These are phyloP conservation scores for Spicauda simplicius DNA, from an alignment of 2,888 invertebrate genomes.

Conservation along the genomic window DNA sequence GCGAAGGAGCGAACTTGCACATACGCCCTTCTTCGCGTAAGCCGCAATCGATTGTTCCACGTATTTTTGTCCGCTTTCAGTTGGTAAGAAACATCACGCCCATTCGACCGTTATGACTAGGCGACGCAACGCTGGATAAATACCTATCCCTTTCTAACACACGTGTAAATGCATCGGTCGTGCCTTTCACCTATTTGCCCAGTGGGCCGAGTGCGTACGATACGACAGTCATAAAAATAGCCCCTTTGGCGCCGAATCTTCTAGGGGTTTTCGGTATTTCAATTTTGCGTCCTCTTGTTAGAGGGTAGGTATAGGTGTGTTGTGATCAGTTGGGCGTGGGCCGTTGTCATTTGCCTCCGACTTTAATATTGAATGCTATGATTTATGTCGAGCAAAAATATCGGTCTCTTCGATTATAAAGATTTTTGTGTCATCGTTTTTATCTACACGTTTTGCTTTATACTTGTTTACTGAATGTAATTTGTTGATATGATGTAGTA, in stretches of 20 bases:
- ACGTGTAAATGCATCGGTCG: conserved; percentile 68
- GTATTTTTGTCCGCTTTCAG: conserved; percentile 83
- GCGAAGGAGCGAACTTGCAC: conserved; percentile 46
- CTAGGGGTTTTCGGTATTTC: conserved; percentile 77
- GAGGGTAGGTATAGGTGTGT: conserved; percentile 57
- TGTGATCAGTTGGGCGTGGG: conserved; percentile 58
- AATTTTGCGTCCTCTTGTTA: conserved; percentile 79
- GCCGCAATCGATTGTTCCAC: conserved; percentile 79
- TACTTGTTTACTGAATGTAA: neutral
- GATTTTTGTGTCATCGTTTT: neutral
- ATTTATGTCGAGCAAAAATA: conserved; percentile 40
- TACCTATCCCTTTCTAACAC: conserved; percentile 74
- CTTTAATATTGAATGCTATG: conserved; percentile 26
- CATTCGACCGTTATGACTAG: conserved; percentile 85
- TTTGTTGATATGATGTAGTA: too few relatives aligned
- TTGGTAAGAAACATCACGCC: conserved; percentile 85
- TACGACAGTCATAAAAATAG: conserved; percentile 85
- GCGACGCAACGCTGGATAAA: conserved; percentile 77
- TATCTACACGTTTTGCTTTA: neutral
- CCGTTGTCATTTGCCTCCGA: conserved; percentile 25
- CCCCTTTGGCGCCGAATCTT: conserved; percentile 83
- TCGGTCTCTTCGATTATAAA: neutral
- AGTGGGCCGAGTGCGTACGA: conserved; percentile 83
- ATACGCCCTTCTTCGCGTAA: conserved; percentile 65
- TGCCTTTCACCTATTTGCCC: conserved; percentile 78